Conservation (phyloP, 1,140 invertebrate species). For the Drosophila leontia region DNA sequence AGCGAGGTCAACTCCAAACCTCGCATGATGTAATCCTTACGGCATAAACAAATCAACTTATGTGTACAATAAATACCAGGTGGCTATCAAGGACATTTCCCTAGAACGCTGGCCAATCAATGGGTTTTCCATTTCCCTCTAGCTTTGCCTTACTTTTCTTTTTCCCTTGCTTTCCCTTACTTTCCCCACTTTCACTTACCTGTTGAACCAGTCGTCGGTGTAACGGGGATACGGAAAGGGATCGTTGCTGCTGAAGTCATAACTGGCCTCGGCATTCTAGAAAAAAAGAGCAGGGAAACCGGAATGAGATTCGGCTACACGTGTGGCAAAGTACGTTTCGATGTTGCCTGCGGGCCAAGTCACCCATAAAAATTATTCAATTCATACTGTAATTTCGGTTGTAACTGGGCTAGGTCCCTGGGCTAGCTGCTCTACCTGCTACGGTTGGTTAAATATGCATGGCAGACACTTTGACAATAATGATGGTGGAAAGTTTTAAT, state of each 20-base stretch:
- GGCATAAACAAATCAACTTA: slow-evolving; percentile 28
- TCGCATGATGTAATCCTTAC: slow-evolving; percentile 3
- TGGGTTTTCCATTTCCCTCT: neutral
- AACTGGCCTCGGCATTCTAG: slow-evolving; percentile 98
- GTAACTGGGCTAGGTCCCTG: slow-evolving; percentile 1
- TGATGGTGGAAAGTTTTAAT: slow-evolving; percentile 43
- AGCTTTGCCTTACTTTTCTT: slow-evolving; percentile 54
- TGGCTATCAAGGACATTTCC: slow-evolving; percentile 1
- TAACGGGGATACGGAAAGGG: slow-evolving; percentile 98
- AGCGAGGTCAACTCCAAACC: neutral
- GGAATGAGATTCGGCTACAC: slow-evolving; percentile 11
- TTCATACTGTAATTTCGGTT: slow-evolving; percentile 14
- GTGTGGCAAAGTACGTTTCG: slow-evolving; percentile 32
- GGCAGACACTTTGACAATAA: slow-evolving; percentile 30
- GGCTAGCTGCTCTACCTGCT: slow-evolving; percentile 1
- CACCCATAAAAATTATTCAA: slow-evolving; percentile 30
- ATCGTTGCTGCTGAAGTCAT: slow-evolving; percentile 99
- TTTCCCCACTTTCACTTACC: slow-evolving; percentile 87
- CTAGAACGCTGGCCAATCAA: slow-evolving; percentile 2
- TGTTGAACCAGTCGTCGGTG: slow-evolving; percentile 99
- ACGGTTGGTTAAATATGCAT: slow-evolving; percentile 29
- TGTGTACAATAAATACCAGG: slow-evolving; percentile 11
- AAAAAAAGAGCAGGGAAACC: slow-evolving; percentile 14
- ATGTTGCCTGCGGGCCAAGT: slow-evolving; percentile 14
- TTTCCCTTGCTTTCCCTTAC: slow-evolving; percentile 41